Base-by-base conservation (phyloP, 2,113 vertebrate genomes). In the Phalacrocorax carbo region DNA sequence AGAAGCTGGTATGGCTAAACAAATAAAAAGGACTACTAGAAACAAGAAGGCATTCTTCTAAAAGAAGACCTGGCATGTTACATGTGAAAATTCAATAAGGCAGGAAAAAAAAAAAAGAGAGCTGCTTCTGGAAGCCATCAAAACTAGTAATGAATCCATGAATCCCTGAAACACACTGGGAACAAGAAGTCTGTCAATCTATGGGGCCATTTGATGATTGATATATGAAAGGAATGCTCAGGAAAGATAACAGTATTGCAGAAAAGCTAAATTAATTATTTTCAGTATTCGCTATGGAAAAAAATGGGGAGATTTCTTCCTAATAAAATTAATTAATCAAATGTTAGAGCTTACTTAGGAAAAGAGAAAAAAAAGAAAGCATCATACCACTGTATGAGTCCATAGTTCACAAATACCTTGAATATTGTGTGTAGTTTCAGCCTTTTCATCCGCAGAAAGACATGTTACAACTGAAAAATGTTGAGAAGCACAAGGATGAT, bases 131-230 rank as follows among this genome's bases (percentile, higher is more conserved):
- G 44, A 82, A 73, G 42, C 36, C 19, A 48, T 69, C 22, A 42
- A 71, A 85, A 64, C 38, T 64, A 58, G 54, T 44, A 38, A 21
- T 4, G 19, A 60, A 78, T 60, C 26, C 22, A 15, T 21, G 13
- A 73, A 77, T 27, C 52, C 46, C 40, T 44, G 23, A 60, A 84
- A 54, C 19, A 32, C 42, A 58, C 18, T 2, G 0, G 32, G n/a
- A 57, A 48, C n/a, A 71, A 88, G 26, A 65, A 49, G 44, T 57
- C 55, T 80, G 44, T 42, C 44, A 60, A 13, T 27, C 23, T 75
- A 0, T 25, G 49, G 55, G 64, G 38, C 30, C 26, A 23, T 49
- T 16, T 71, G 75, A 65, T 57, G 29, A 66, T 58, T 0, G 0
- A 9, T 29, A 54, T 5, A 8, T 55, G 54, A 72, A 82, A 82